phyloP scores from a whole-genome alignment of 2,888 invertebrate genomes.

The Sussaba pulchella region DNA sequence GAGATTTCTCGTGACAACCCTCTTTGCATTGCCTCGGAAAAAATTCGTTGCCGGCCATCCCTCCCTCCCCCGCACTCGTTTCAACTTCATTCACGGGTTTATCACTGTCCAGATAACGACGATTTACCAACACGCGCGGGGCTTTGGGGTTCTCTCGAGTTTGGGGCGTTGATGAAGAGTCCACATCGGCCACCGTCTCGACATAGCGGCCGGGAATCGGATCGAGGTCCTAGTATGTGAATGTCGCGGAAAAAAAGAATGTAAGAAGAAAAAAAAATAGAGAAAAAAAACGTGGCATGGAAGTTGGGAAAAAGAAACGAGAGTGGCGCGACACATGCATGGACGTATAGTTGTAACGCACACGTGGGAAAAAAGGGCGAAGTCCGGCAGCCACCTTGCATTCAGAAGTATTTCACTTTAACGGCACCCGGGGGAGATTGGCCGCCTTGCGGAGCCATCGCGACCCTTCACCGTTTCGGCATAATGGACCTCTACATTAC shows the following conservation, averaged over 20 bases:
- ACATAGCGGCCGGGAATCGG: no score
- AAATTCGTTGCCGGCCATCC: conserved; percentile 65
- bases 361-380: conserved; percentile 61
- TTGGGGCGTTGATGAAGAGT: conserved; percentile 66
- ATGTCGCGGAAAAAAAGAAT: conserved; percentile 19
- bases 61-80: conserved; percentile 69
- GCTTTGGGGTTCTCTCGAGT: conserved; percentile 59
- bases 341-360: neutral
- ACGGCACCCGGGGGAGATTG: conserved; percentile 84
- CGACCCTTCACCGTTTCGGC: conserved; percentile 83
- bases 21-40: conserved; percentile 70
- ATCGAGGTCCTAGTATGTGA: no score
- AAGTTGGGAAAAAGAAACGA: conserved; percentile 51
- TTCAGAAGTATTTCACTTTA: conserved; percentile 84
- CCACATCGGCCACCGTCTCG: conserved; percentile 24
- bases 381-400: conserved; percentile 82
- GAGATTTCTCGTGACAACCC: conserved; percentile 47
- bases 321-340: conserved; percentile 26
- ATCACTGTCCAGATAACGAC: conserved; percentile 85
- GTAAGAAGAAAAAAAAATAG: no score
- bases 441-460: conserved; percentile 79
- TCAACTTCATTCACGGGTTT: conserved; percentile 83
- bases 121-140: conserved; percentile 82
- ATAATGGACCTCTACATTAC: conserved; percentile 84
- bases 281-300: conserved; percentile 47